These are phyloP conservation scores for Dione juno DNA, from an alignment of 2,888 invertebrate species.

Conservation along the genomic window DNA sequence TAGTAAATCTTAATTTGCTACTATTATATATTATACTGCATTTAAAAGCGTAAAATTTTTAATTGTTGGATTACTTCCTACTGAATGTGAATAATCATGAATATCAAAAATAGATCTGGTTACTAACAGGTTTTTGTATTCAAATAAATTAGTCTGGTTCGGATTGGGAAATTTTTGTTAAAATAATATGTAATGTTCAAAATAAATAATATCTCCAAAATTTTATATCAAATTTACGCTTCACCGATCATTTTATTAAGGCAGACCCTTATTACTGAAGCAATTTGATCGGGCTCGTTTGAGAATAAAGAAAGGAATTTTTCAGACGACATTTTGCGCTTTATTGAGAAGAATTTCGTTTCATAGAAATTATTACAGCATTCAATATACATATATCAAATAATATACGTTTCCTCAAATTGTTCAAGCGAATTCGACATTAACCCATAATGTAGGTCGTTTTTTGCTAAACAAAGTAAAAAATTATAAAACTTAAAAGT, in stretches of 20 bases:
- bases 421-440: not conserved
- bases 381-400: slow-evolving; percentile 44
- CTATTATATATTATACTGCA: not conserved
- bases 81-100: slow-evolving; percentile 4
- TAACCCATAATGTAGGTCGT: not conserved
- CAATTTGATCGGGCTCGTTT: slow-evolving; percentile 68
- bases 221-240: slow-evolving; percentile 49
- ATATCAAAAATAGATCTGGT: not conserved
- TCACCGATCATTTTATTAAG: slow-evolving; percentile 59
- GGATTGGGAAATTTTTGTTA: not conserved
- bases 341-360: slow-evolving; percentile 63
- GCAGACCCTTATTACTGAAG: slow-evolving; percentile 70
- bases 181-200: slow-evolving; percentile 30
- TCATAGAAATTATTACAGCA: slow-evolving; percentile 52
- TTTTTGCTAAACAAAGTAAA: slow-evolving; percentile 1
- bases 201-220: slow-evolving; percentile 46
- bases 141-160: not conserved
- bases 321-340: slow-evolving; percentile 67
- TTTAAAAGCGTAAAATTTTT: slow-evolving; percentile 9
- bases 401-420: slow-evolving; percentile 17
- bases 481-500: not conserved
- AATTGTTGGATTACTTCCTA: slow-evolving; percentile 15
- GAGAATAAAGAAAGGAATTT: slow-evolving; percentile 70
- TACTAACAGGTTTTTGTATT: not conserved
- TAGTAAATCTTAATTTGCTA: not conserved